Percentiles rank a stretch among this genome's conserved stretches.
These are phyloP conservation scores for Diachasmimorpha longicaudata DNA, from an alignment of 1,140 invertebrate species.

Conservation along the genomic window DNA sequence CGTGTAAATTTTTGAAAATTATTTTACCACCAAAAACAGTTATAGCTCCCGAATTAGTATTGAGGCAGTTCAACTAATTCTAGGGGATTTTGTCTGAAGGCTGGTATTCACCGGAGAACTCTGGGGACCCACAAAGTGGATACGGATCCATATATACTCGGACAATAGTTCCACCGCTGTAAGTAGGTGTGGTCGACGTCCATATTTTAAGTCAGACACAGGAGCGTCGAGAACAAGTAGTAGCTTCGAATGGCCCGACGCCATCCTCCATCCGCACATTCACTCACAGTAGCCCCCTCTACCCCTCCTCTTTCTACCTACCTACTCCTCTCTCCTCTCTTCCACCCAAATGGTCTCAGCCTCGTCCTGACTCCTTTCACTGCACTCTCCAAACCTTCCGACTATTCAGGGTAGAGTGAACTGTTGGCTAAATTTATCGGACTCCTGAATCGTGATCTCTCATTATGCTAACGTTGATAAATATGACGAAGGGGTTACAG, in stretches of 20 bases:
- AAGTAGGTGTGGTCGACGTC: conserved; percentile 53
- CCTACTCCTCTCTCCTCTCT: neutral
- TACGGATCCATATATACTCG: neutral
- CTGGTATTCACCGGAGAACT: neutral
- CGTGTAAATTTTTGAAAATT: neutral
- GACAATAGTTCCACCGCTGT: conserved; percentile 41
- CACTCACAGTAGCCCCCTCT: conserved; percentile 16
- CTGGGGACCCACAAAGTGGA: neutral
- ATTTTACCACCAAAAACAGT: neutral
- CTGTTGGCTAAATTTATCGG: conserved; percentile 38
- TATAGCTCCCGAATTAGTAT: neutral
- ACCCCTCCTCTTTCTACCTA: too few relatives aligned
- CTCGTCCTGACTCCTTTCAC: neutral
- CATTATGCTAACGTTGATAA: neutral
- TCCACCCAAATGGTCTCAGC: neutral
- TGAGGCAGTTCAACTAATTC: neutral
- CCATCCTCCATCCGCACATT: conserved; percentile 35
- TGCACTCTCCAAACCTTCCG: neutral
- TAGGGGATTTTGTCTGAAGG: neutral
- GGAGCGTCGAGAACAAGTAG: conserved; percentile 47
- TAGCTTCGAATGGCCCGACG: conserved; percentile 40
- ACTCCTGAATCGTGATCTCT: conserved; percentile 29
- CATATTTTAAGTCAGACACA: conserved; percentile 61
- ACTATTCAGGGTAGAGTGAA: conserved; percentile 11
- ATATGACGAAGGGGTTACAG: neutral